Conservation (phyloP, 2,113 vertebrate species). For the Lethenteron reissneri region DNA sequence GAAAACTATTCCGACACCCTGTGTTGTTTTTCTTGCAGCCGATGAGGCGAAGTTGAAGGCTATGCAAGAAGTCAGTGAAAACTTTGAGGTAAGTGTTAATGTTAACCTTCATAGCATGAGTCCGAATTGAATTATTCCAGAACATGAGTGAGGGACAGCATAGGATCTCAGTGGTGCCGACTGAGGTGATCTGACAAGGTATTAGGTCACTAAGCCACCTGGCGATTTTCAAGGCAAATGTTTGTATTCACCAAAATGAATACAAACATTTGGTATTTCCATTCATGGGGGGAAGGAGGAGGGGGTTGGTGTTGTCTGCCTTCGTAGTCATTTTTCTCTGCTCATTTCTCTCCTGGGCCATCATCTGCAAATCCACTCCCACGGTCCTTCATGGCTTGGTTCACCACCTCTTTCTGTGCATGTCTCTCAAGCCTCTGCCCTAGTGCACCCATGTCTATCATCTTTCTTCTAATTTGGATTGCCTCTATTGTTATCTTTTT, state of each 20-base stretch:
- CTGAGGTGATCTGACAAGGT: background rate
- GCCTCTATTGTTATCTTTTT: no score
- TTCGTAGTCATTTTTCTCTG: no score
- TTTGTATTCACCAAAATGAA: no score
- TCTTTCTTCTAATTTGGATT: no score
- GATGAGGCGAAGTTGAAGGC: conserved; percentile 98
- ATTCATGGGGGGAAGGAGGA: background rate
- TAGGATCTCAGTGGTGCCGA: background rate
- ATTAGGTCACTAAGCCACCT: background rate
- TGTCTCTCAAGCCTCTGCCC: no score
- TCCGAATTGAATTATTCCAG: background rate
- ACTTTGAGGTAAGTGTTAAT: conserved; percentile 59
- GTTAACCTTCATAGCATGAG: background rate
- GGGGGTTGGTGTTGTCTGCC: background rate
- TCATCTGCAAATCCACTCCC: no score
- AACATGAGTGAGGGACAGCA: background rate
- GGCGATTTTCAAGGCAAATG: no score
- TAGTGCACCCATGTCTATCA: no score
- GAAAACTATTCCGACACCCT: background rate
- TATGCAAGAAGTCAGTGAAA: conserved; percentile 99
- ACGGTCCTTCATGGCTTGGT: no score
- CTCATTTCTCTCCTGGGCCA: no score
- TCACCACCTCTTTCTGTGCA: no score
- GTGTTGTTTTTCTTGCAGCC: conserved; percentile 24
- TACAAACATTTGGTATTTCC: background rate